These are phyloP conservation scores for Darevskia nairensis DNA, from an alignment of 2,797 vertebrate species.

Conservation along the genomic window DNA sequence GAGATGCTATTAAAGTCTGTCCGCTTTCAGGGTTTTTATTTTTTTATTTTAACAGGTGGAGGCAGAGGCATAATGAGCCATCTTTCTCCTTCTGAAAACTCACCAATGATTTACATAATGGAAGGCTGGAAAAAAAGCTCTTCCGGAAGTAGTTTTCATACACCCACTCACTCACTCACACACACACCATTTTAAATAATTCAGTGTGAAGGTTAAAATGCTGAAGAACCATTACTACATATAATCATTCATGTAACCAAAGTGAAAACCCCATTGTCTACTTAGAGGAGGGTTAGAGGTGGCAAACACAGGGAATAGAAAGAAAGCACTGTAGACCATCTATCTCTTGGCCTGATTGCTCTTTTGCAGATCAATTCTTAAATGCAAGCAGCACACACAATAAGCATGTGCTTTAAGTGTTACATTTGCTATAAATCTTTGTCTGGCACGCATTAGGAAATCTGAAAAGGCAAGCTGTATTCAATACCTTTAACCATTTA, in stretches of 20 bases:
- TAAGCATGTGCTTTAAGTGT: neutral
- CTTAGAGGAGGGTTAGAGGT: conserved; percentile 63
- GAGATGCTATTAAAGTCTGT: conserved; percentile 32
- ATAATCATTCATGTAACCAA: conserved; percentile 48
- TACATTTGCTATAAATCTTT: conserved; percentile 52
- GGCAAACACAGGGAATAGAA: conserved; percentile 45
- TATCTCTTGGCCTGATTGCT: conserved; percentile 57
- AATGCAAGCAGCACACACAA: conserved; percentile 14
- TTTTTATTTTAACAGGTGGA: conserved; percentile 40
- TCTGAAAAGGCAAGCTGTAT: conserved; percentile 51
- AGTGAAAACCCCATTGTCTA: conserved; percentile 59
- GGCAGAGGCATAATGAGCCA: conserved; percentile 16
- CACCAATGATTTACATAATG: conserved; percentile 24
- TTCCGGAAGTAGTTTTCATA: conserved; percentile 24
- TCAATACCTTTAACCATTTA: conserved; percentile 67
- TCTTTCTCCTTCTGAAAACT: conserved; percentile 33
- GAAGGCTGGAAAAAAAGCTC: neutral
- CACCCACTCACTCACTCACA: neutral
- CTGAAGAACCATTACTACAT: conserved; percentile 42
- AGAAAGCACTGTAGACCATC: conserved; percentile 47
- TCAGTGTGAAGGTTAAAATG: conserved; percentile 44
- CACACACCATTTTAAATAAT: conserved; percentile 57
- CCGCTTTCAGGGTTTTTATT: conserved; percentile 5
- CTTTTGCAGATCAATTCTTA: conserved; percentile 49
- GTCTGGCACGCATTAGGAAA: neutral